These are phyloP conservation scores for Microdon myrmicae DNA, from an alignment of 2,888 invertebrate genomes.

Conservation along the genomic window DNA sequence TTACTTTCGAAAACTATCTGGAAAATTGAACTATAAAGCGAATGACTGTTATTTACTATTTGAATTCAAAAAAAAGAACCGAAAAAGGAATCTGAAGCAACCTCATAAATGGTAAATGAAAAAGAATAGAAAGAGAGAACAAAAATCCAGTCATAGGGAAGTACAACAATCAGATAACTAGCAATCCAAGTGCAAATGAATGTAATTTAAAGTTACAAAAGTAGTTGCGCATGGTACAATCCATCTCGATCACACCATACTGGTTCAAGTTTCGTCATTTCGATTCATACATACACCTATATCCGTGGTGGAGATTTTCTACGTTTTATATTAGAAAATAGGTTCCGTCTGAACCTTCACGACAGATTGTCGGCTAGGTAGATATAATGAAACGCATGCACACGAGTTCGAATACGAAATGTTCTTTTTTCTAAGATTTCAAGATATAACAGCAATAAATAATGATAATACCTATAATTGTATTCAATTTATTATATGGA, in stretches of 20 bases:
- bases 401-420: too few relatives aligned
- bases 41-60: constrained; percentile 37
- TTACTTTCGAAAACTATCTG: constrained; percentile 41
- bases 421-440: constrained; percentile 50
- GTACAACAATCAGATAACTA: constrained; percentile 40
- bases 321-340: too few relatives aligned
- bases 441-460: constrained; percentile 61
- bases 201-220: constrained; percentile 45
- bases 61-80: background rate
- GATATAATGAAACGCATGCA: too few relatives aligned
- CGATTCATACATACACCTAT: too few relatives aligned
- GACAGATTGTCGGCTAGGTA: too few relatives aligned
- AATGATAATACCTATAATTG: constrained; percentile 67
- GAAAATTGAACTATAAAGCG: constrained; percentile 43
- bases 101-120: constrained; percentile 4
- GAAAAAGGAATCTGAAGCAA: too few relatives aligned
- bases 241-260: constrained; percentile 13
- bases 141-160: constrained; percentile 2
- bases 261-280: constrained; percentile 42
- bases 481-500: constrained; percentile 67
- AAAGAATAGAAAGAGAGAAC: constrained; percentile 3
- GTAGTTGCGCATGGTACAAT: constrained; percentile 5
- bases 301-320: too few relatives aligned
- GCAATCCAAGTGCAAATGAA: constrained; percentile 51
- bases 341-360: too few relatives aligned